Base-by-base conservation (phyloP, 2,888 invertebrate species). In the Drosophila mimica region DNA sequence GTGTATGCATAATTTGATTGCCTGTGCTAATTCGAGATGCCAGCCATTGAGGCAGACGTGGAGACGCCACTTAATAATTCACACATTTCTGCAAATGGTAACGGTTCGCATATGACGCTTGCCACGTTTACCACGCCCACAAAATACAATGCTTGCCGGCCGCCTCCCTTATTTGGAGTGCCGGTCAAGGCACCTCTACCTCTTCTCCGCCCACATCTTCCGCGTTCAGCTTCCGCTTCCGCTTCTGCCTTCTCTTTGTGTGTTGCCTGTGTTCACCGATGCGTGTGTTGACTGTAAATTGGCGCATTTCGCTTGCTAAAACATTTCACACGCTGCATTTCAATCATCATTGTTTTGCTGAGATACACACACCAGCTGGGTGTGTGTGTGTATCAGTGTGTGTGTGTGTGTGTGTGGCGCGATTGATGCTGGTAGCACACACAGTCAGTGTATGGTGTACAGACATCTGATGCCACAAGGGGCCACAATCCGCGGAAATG, bases 1-100 rank as follows among this genome's bases (percentile, higher is more conserved):
- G 83, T 83, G 77, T 74, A 74, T 76, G 77, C 71, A 81, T 81
- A 81, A 81, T 81, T 80, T 81, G 77, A 81, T 81, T 81, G 81
- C 81, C 74, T 64, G 74, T 70, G 67, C 77, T 83, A 81, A 77
- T 77, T 81, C 79, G 70, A 71, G 61, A 31, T 51, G 64, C 43
- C 57, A 36, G 25, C 25, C 25, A 25, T 25, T 25, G 25, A 11
- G 54, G 38, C 36, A 17, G 25, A 20, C 30, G 3, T 33, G 30
- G 40, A 15, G 57, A 49, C 67, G 56, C 59, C 64, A 70, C 70
- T 81, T 81, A 82, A 81, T 81, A 81, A 81, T 81, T 79, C 70
- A 79, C 70, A 73, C 79, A 82, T 73, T 76, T 82, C 74, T 65
- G 46, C 43, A 68, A 62, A 56, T 68, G 72, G 31, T 30, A 64